Base-by-base conservation (phyloP, 2,888 invertebrate genomes). In the Petrophora chlorosata region DNA sequence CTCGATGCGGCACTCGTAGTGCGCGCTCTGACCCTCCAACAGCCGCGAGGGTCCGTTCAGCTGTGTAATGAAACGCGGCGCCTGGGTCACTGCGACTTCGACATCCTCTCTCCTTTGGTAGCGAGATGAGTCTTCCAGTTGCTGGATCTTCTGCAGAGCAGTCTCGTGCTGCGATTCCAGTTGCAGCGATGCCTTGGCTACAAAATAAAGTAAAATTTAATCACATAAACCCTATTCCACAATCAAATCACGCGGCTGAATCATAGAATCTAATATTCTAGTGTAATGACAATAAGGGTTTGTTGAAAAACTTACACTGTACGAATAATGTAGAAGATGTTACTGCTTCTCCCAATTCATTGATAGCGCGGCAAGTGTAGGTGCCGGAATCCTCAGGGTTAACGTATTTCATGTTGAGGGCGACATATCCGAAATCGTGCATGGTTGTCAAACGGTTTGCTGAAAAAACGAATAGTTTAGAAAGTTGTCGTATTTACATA, bases 361-460 rank as follows among this genome's bases (percentile, higher is more conserved):
- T 98, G 5, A 94, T 92, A 25, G 98, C 98, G 47, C 97, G 94
- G 78, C 98, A 98, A 1, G 98, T 98, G 82, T 99, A 99, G 25
- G 98, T 97, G 32, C 99, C 99, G 1, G 98, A 97, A 86, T 99
- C 99, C 83, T 98, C 98, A 13, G 98, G 97, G 74, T 96, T 96
- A 0, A 97, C 97, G 68, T 97, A 97, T 77, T 97, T 97, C 95
- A 97, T 96, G 69, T 98, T 97, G 10, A 97, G 90, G 25, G 98
- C 98, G 15, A 99, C 99, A 79, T 98, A 99, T 35, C 99, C 99
- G 79, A 99, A 99, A 80, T 99, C 99, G 76, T 99, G 97, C 95
- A 98, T 97, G 5, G 98, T 98, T 29, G 96, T 96, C 17, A 96
- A 92, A 51, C 97, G 95, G 76, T 97, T 97, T n/a, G 97, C 95